phyloP scores from a whole-genome alignment of 2,113 vertebrate species.

The Cynopterus brachyotis region DNA sequence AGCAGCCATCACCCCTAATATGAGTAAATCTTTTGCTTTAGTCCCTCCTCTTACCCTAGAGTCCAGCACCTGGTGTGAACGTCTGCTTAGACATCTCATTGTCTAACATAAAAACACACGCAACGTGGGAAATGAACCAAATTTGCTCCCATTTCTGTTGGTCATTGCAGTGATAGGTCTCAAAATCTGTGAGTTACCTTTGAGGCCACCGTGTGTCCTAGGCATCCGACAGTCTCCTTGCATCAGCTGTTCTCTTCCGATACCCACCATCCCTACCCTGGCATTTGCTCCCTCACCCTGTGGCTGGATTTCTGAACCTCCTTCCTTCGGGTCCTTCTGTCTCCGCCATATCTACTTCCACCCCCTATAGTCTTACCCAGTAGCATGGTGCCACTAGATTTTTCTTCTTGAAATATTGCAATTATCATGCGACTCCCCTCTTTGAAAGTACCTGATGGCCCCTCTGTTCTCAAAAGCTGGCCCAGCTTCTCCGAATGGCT shows the following conservation, averaged over 20 bases:
- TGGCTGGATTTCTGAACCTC: not conserved
- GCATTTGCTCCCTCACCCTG: accelerated
- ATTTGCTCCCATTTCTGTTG: not conserved
- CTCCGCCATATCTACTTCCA: not conserved
- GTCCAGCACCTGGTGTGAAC: not conserved
- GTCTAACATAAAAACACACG: too few species aligned
- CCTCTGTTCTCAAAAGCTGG: not conserved
- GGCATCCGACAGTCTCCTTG: not conserved
- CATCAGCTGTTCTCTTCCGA: not conserved
- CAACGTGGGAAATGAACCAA: not conserved
- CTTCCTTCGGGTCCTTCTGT: not conserved
- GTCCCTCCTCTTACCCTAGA: not conserved
- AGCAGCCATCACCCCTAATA: not conserved
- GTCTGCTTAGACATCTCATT: not conserved
- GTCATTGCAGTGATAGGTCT: not conserved
- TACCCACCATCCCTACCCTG: accelerated
- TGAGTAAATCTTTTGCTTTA: not conserved
- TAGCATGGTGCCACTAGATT: not conserved
- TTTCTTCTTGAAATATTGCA: not conserved
- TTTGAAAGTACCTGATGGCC: not conserved
- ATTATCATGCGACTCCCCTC: not conserved
- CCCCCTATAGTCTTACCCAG: not conserved
- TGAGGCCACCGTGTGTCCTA: not conserved
- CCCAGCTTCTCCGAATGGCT: not conserved
- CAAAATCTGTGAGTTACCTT: not conserved